Evolutionary conservation across 2,888 invertebrate species (phyloP), one percentile per base, ranked within the genome.

Genomic region (Lobophora halterata): DNA sequence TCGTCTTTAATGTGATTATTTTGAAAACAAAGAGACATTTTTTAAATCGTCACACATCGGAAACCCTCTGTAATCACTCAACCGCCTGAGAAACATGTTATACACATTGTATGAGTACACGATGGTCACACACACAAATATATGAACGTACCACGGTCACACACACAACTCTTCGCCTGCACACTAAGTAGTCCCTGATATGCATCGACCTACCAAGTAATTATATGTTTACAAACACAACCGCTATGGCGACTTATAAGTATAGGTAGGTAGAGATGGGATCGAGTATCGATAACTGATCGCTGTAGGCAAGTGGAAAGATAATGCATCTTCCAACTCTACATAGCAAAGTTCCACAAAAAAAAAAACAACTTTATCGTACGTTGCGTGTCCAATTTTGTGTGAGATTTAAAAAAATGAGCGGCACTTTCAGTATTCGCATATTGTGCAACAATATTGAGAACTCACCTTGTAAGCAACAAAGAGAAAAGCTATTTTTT

Each of bases 161-260:
- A 30, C 36, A 40, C 45, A 29, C 25, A 44, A 16, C 19, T 32
- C 16, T 43, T 28, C 54, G 59, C 40, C 48, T 46, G 50, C 25
- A 35, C 31, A 67, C 71, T 67, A 64, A 63, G 46, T 52, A 60
- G 57, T 37, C 43, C 56, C 62, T 71, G 86, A 85, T 85, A 86
- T 83, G 82, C 86, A 86, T 81, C 83, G 75, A 78, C 79, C 76
- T 81, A 86, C 85, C 80, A 72, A 79, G 75, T 87, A 87, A 87
- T 86, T 85, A 86, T 83, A 87, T 85, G 85, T 86, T 87, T 86
- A 81, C 83, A 74, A 83, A 82, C n/a, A n/a, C 79, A 78, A 63
- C 61, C 55, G 49, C 64, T 62, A 65, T 71, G 61, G 62, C 59
- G 43, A 57, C 61, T 61, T 62, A 65, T 55, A 46, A 52, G 55